These are phyloP conservation scores for Echinops telfairi DNA, from an alignment of 2,113 vertebrate genomes.

Conservation along the genomic window DNA sequence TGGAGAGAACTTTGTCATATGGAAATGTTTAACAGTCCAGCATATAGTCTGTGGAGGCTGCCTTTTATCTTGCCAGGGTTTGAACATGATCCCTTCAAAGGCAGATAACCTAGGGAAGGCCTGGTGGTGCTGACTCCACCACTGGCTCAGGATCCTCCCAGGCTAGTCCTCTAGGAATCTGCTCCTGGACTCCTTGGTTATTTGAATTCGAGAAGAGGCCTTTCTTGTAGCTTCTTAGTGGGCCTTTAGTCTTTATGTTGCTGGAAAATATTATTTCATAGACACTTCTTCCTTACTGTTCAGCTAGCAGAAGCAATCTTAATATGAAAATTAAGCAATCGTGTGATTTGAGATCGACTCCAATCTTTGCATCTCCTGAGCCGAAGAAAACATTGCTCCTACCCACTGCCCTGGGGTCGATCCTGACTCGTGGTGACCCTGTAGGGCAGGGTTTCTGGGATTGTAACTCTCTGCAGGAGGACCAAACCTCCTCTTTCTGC, in stretches of 20 bases:
- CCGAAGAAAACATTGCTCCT: neutral
- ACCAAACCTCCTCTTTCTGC: no score
- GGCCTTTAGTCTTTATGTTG: slow-evolving; percentile 59
- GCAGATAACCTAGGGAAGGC: slow-evolving; percentile 88
- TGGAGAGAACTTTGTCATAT: slow-evolving; percentile 88
- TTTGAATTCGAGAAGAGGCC: slow-evolving; percentile 74
- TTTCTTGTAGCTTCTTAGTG: slow-evolving; percentile 38
- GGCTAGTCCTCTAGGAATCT: slow-evolving; percentile 78
- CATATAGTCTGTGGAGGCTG: slow-evolving; percentile 85
- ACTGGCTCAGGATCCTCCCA: slow-evolving; percentile 78
- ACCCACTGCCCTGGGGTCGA: no score
- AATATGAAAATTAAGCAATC: neutral
- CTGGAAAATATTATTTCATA: slow-evolving; percentile 61
- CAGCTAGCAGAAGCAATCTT: slow-evolving; percentile 33
- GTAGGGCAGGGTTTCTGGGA: no score
- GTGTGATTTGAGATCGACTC: neutral
- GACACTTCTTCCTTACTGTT: neutral
- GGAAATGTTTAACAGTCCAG: slow-evolving; percentile 87
- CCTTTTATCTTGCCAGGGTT: slow-evolving; percentile 89
- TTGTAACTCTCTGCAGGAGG: no score
- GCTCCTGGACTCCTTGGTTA: slow-evolving; percentile 84
- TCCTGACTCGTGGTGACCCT: no score
- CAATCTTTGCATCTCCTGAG: neutral
- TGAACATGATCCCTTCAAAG: slow-evolving; percentile 90
- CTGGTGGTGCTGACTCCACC: slow-evolving; percentile 59